Percentiles rank a stretch among this genome's conserved stretches.
These are phyloP conservation scores for Sebastes matsubarae DNA, from an alignment of 2,797 vertebrate species.

Conservation along the genomic window DNA sequence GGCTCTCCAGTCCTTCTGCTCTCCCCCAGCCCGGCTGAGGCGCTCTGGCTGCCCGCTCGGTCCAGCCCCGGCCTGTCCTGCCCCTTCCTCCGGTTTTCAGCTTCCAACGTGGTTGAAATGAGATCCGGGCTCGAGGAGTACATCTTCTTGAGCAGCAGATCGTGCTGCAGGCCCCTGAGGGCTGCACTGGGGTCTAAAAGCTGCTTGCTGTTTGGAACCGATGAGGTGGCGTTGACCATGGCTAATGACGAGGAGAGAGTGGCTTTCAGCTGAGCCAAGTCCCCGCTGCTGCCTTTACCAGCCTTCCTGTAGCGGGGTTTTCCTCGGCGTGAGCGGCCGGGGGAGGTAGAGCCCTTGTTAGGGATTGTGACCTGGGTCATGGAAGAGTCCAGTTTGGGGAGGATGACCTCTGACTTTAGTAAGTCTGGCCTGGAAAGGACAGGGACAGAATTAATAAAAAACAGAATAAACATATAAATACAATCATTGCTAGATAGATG, in stretches of 20 bases:
- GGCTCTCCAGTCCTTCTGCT: conserved; percentile 52
- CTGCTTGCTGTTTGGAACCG: conserved; percentile 79
- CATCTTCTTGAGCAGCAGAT: conserved; percentile 90
- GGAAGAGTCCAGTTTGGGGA: conserved; percentile 91
- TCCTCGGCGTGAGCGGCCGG: conserved; percentile 89
- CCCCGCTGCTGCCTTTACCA: conserved; percentile 89
- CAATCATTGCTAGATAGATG: not conserved
- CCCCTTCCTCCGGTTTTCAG: conserved; percentile 77
- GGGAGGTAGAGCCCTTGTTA: conserved; percentile 92
- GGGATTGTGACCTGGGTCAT: conserved; percentile 92
- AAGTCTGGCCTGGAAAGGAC: conserved; percentile 88
- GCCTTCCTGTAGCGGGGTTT: conserved; percentile 93
- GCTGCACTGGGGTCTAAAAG: conserved; percentile 78
- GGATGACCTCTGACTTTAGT: conserved; percentile 93
- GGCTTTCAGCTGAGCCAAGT: conserved; percentile 86
- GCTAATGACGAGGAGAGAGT: conserved; percentile 80
- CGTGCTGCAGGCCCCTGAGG: conserved; percentile 87
- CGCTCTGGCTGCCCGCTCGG: conserved; percentile 80
- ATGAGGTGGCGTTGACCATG: conserved; percentile 70
- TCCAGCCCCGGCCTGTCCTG: conserved; percentile 72
- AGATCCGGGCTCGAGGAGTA: conserved; percentile 95
- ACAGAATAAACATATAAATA: not conserved
- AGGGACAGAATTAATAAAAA: not conserved
- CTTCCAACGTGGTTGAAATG: conserved; percentile 89
- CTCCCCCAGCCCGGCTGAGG: conserved; percentile 78